phyloP scores from a whole-genome alignment of 2,888 invertebrate genomes.

The Hypselothyrea guttata region DNA sequence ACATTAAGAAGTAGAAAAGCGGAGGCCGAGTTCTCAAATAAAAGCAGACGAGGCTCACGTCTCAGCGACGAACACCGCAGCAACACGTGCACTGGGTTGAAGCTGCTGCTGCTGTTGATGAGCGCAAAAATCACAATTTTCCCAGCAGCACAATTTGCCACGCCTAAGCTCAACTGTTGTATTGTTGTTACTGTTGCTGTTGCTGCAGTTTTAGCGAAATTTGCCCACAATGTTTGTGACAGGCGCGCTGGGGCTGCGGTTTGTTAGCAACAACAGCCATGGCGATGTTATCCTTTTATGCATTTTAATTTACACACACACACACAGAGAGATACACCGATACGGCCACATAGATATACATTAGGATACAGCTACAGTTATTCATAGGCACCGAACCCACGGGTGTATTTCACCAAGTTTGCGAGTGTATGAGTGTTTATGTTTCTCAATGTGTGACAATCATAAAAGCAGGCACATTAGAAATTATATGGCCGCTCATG shows the following conservation, averaged over 20 bases:
- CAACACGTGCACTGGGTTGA: conserved; percentile 56
- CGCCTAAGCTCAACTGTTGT: conserved; percentile 32
- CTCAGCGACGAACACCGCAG: conserved; percentile 49
- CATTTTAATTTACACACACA: conserved; percentile 69
- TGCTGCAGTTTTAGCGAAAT: conserved; percentile 62
- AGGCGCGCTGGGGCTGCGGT: conserved; percentile 50
- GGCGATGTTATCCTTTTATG: conserved; percentile 73
- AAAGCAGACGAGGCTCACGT: conserved; percentile 67
- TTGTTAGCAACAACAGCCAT: conserved; percentile 53
- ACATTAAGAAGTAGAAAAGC: too few species aligned
- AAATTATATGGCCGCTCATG: conserved; percentile 69
- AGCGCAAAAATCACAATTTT: conserved; percentile 75
- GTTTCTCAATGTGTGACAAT: conserved; percentile 51
- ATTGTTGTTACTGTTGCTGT: conserved; percentile 27
- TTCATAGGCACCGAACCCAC: conserved; percentile 57
- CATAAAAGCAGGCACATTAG: conserved; percentile 76
- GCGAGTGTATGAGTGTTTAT: conserved; percentile 23
- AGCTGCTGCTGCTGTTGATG: conserved; percentile 53
- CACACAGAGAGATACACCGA: conserved; percentile 26
- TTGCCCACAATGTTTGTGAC: conserved; percentile 58
- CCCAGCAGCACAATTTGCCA: conserved; percentile 73
- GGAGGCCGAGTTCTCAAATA: conserved; percentile 65
- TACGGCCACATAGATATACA: conserved; percentile 13
- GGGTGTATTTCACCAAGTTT: conserved; percentile 58
- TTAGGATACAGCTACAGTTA: conserved; percentile 2